These are phyloP conservation scores for Nemapogon koenigi DNA, from an alignment of 2,888 invertebrate species.

Conservation along the genomic window DNA sequence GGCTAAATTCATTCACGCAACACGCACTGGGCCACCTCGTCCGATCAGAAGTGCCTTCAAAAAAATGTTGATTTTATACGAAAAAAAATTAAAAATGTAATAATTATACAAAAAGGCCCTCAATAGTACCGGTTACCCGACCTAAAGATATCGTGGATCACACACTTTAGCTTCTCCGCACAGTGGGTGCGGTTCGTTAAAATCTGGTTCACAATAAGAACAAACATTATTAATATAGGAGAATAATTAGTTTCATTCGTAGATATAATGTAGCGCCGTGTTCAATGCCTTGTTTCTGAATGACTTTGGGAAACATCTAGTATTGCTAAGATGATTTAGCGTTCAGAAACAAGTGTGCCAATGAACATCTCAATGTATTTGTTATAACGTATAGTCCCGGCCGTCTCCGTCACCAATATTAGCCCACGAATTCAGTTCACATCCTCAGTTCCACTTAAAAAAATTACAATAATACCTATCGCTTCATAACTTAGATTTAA, in stretches of 20 bases:
- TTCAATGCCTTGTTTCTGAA: no score
- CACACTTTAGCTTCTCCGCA: conserved; percentile 34
- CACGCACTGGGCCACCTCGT: conserved; percentile 90
- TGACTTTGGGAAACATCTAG: no score
- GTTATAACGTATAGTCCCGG: conserved; percentile 57
- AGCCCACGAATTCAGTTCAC: conserved; percentile 42
- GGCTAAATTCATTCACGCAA: conserved; percentile 58
- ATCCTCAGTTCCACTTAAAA: conserved; percentile 51
- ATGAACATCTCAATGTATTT: conserved; percentile 56
- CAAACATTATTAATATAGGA: conserved; percentile 60
- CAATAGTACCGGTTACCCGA: conserved; percentile 83
- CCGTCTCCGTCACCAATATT: conserved; percentile 39
- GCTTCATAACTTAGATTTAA: background rate
- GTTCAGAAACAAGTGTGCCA: conserved; percentile 24
- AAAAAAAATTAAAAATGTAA: conserved; percentile 72
- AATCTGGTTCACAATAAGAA: conserved; percentile 45
- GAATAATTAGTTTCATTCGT: conserved; percentile 64
- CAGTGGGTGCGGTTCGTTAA: conserved; percentile 31
- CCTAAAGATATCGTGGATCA: conserved; percentile 60
- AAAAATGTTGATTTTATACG: conserved; percentile 83
- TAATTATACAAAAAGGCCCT: conserved; percentile 84
- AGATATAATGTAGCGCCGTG: conserved; percentile 55
- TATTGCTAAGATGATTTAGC: background rate
- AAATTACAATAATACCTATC: no score
- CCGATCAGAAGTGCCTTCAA: conserved; percentile 95